These are phyloP conservation scores for Haliclona indistincta DNA, from an alignment of 37 sponge, comb jelly and placozoan genomes.

Conservation along the genomic window DNA sequence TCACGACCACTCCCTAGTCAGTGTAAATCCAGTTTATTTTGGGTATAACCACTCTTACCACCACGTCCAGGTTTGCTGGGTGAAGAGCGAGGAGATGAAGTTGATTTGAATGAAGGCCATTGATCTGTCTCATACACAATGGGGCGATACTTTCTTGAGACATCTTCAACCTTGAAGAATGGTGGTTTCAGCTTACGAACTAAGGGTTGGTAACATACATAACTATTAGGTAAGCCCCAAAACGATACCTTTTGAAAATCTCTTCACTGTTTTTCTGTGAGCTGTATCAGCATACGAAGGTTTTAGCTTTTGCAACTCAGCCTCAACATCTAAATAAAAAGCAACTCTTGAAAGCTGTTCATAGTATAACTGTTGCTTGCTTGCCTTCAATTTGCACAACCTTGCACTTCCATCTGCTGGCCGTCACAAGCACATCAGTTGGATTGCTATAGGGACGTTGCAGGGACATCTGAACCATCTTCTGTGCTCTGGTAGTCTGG, in stretches of 20 bases:
- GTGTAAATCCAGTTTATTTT: not conserved
- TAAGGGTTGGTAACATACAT: not conserved
- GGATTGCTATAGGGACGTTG: not conserved
- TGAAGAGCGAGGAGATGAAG: constrained; percentile 46
- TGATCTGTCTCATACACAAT: constrained; percentile 42
- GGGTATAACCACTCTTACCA: not conserved
- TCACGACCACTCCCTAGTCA: not conserved
- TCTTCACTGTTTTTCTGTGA: not conserved
- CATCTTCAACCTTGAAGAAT: constrained; percentile 74
- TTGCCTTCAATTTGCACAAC: not conserved
- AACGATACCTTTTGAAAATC: not conserved
- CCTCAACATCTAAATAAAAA: constrained; percentile 16
- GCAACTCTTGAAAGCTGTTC: not conserved
- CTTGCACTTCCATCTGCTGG: constrained; percentile 11
- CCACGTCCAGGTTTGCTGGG: not conserved
- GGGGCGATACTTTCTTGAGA: constrained; percentile 46
- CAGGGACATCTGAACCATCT: constrained; percentile 31
- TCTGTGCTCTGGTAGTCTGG: constrained; percentile 24
- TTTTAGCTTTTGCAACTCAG: constrained; percentile 40
- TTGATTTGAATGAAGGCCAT: constrained; percentile 60
- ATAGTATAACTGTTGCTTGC: not conserved
- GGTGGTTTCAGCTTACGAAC: constrained; percentile 41
- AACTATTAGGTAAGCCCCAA: not conserved
- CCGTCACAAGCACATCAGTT: not conserved
- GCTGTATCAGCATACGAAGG: constrained; percentile 21